Percentiles rank a stretch among this genome's conserved stretches.
phyloP scores from a whole-genome alignment of 2,888 invertebrate species.

The Calameuta idolon region DNA sequence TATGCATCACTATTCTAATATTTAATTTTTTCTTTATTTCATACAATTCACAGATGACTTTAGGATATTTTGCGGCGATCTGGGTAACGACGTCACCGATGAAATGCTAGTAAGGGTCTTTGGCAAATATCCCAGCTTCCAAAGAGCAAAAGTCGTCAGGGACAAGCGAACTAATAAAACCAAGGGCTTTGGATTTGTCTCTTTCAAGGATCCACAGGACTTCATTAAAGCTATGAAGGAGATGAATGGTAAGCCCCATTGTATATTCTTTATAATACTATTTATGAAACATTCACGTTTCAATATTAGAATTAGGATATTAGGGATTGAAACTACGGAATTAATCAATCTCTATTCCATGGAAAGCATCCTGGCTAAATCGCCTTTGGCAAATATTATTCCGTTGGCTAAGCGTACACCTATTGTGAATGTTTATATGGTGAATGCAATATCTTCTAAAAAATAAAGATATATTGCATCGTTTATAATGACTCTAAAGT shows the following conservation, averaged over 20 bases:
- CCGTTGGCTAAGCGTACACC: background rate
- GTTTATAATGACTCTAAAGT: background rate
- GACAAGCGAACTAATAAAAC: conserved; percentile 98
- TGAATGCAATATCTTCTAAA: conserved; percentile 21
- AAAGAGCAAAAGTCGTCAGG: conserved; percentile 93
- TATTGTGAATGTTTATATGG: background rate
- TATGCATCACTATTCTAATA: background rate
- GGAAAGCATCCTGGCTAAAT: background rate
- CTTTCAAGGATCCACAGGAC: conserved; percentile 97
- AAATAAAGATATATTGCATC: conserved; percentile 34
- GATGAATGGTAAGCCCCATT: conserved; percentile 88
- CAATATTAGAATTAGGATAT: background rate
- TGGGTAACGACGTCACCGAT: conserved; percentile 99
- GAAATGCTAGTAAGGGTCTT: conserved; percentile 97
- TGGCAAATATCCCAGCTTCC: conserved; percentile 92
- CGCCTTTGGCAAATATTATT: background rate
- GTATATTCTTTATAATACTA: conserved; percentile 7
- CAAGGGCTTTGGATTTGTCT: conserved; percentile 98
- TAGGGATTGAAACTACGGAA: background rate
- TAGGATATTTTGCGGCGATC: conserved; percentile 98
- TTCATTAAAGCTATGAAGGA: conserved; percentile 99
- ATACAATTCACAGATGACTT: conserved; percentile 82
- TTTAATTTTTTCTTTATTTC: conserved; percentile 5
- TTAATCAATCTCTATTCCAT: background rate
- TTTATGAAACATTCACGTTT: background rate